phyloP scores from a whole-genome alignment of 2,797 vertebrate species.

The Psittacula echo region DNA sequence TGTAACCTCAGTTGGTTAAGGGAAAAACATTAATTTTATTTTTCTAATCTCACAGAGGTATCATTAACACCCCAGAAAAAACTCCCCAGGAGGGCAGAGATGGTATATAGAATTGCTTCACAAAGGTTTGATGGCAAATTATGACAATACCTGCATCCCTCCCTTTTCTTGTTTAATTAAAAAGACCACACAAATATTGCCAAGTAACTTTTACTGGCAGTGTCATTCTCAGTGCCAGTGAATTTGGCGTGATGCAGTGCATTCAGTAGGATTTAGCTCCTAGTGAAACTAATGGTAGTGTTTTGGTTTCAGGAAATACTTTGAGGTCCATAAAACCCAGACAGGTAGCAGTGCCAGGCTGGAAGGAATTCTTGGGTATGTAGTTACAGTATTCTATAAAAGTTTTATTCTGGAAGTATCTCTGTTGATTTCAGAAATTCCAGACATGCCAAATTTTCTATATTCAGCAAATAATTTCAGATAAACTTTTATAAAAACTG shows the following conservation, averaged over 20 bases:
- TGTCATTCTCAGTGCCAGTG: background rate
- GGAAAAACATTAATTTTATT: background rate
- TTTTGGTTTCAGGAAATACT: background rate
- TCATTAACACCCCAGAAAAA: background rate
- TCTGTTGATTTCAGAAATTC: background rate
- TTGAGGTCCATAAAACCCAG: background rate
- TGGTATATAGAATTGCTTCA: background rate
- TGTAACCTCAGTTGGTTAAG: background rate
- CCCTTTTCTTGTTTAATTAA: background rate
- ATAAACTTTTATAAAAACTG: background rate
- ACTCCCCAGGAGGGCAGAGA: background rate
- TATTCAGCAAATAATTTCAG: background rate
- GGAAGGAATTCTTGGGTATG: background rate
- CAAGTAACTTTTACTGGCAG: background rate
- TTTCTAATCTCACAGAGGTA: background rate
- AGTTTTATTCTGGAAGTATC: background rate
- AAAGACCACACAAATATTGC: background rate
- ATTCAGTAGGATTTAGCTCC: background rate
- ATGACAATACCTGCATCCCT: background rate
- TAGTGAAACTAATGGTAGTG: background rate
- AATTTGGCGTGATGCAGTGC: background rate
- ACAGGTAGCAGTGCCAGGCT: background rate
- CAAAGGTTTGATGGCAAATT: background rate
- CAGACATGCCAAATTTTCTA: background rate
- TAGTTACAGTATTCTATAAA: background rate